Percentiles rank a stretch among this genome's conserved stretches.
phyloP scores from a whole-genome alignment of 2,888 invertebrate genomes.

The Drosophila paramelanica region DNA sequence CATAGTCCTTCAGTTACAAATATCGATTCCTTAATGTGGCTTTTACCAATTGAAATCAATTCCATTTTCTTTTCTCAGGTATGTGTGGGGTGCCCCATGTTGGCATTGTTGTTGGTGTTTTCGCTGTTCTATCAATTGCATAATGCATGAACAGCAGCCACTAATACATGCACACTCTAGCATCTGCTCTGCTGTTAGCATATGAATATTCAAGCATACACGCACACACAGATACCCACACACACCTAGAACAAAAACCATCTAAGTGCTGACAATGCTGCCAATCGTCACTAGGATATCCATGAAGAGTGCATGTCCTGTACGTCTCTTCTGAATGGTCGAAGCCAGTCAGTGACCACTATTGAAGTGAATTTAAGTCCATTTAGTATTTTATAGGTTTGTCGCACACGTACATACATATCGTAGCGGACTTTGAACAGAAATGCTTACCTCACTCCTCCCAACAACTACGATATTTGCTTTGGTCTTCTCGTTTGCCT shows the following conservation, averaged over 20 bases:
- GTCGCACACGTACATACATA: background rate
- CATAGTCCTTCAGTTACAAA: background rate
- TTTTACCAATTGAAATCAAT: slow-evolving; percentile 25
- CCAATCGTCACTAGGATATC: slow-evolving; percentile 57
- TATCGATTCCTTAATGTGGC: slow-evolving; percentile 10
- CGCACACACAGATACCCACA: slow-evolving; percentile 7
- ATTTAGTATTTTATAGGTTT: slow-evolving; percentile 27
- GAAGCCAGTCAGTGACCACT: slow-evolving; percentile 29
- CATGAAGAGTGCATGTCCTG: slow-evolving; percentile 22
- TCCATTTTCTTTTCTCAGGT: slow-evolving; percentile 1
- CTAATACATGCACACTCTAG: slow-evolving; percentile 38
- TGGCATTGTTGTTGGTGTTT: slow-evolving; percentile 28
- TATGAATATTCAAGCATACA: slow-evolving; percentile 63
- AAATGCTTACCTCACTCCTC: too few relatives aligned
- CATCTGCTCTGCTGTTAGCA: slow-evolving; percentile 13
- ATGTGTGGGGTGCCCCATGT: slow-evolving; percentile 7
- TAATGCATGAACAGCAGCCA: slow-evolving; percentile 65
- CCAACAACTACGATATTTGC: slow-evolving; percentile 32
- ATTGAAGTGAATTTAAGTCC: slow-evolving; percentile 42
- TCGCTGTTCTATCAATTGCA: slow-evolving; percentile 55
- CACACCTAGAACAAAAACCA: slow-evolving; percentile 12
- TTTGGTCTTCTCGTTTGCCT: slow-evolving; percentile 17
- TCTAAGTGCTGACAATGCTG: slow-evolving; percentile 61
- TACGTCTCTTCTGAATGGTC: slow-evolving; percentile 16
- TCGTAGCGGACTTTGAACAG: too few relatives aligned